A percentile compares a stretch with the other conserved stretches of the same genome.
These are phyloP conservation scores for Drosophila arizonae DNA, from an alignment of 1,140 invertebrate genomes.

Conservation along the genomic window DNA sequence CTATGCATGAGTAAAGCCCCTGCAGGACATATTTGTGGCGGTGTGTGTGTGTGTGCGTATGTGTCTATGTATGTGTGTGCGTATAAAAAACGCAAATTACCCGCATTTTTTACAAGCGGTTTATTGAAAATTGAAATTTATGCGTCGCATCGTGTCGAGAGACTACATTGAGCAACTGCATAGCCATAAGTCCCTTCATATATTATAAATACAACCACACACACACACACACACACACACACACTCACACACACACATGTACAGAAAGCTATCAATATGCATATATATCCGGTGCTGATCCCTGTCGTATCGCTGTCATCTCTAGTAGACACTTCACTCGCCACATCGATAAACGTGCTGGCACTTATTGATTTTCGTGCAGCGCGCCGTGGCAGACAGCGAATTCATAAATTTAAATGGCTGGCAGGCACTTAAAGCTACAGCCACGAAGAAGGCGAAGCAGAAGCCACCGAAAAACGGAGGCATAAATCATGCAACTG, in stretches of 20 bases:
- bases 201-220: slow-evolving; percentile 11
- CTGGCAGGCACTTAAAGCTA: slow-evolving; percentile 11
- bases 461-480: slow-evolving; percentile 22
- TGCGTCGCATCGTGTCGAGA: slow-evolving; percentile 52
- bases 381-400: slow-evolving; percentile 4
- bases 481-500: slow-evolving; percentile 51
- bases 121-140: slow-evolving; percentile 77
- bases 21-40: slow-evolving; percentile 19
- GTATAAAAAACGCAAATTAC: slow-evolving; percentile 70
- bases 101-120: slow-evolving; percentile 73
- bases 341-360: slow-evolving; percentile 58
- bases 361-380: slow-evolving; percentile 42
- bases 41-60: not conserved
- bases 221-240: slow-evolving; percentile 4
- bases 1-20: slow-evolving; percentile 26
- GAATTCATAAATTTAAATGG: slow-evolving; percentile 47
- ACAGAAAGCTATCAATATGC: slow-evolving; percentile 21
- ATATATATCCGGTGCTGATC: slow-evolving; percentile 51
- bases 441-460: not conserved
- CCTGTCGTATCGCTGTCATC: slow-evolving; percentile 77
- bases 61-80: slow-evolving; percentile 9
- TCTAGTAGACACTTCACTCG: slow-evolving; percentile 48
- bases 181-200: slow-evolving; percentile 14
- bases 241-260: slow-evolving; percentile 5
- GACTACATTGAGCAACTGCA: slow-evolving; percentile 14